A percentile compares a stretch with the other conserved stretches of the same genome.
Evolutionary conservation across 2,113 vertebrate species (phyloP).

Genomic region (Odontesthes bonariensis): DNA sequence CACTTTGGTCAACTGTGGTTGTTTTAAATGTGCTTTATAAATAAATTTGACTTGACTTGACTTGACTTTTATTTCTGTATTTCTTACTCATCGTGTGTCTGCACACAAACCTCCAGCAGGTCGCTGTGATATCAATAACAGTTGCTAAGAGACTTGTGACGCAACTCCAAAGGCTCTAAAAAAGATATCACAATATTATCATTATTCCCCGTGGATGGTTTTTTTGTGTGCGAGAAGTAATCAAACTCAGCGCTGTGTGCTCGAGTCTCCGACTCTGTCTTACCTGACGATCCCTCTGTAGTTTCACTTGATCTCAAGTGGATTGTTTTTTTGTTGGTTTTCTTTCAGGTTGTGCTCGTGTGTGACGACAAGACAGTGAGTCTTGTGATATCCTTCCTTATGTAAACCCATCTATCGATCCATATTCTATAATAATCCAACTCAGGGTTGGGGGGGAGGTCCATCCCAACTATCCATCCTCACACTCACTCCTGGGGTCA

Average conservation of each 20-base stretch:
- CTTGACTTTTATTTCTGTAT: too few species aligned
- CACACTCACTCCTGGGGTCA: too few species aligned
- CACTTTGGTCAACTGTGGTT: too few species aligned
- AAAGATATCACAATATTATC: conserved; percentile 1
- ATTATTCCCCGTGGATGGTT: conserved; percentile 18
- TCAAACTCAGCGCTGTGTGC: neutral
- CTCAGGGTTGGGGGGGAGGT: too few species aligned
- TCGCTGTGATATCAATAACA: conserved; percentile 10
- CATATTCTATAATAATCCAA: too few species aligned
- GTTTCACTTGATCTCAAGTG: conserved; percentile 38
- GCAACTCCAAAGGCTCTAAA: conserved; percentile 19
- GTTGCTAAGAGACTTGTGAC: conserved; percentile 57
- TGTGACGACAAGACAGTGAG: conserved; percentile 16
- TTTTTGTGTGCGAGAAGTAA: conserved; percentile 13
- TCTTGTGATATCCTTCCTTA: neutral
- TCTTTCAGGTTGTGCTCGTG: neutral
- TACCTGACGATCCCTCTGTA: conserved; percentile 17
- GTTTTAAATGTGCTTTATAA: too few species aligned
- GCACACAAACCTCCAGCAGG: neutral
- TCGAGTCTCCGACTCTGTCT: neutral
- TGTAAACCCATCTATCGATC: neutral
- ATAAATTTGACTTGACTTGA: too few species aligned
- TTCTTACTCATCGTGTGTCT: neutral
- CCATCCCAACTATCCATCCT: too few species aligned
- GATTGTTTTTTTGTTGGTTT: neutral